Percentiles rank a stretch among this genome's conserved stretches.
phyloP scores from a whole-genome alignment of 2,797 vertebrate genomes.

The Sebastes matsubarae region DNA sequence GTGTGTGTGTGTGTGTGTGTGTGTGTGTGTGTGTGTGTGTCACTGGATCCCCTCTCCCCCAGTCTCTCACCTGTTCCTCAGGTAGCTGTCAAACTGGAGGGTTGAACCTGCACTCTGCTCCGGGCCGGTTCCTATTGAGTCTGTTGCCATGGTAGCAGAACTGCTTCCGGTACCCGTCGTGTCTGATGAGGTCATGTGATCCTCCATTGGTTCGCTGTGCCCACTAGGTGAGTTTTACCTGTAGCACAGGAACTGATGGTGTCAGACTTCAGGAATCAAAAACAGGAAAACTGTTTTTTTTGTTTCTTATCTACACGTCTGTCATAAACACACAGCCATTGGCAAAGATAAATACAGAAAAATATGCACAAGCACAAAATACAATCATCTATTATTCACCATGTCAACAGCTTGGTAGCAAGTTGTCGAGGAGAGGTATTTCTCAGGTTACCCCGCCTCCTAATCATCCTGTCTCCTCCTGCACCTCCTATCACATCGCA shows the following conservation, averaged over 20 bases:
- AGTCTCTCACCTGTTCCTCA: conserved; percentile 81
- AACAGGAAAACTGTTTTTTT: neutral
- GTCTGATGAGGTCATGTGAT: conserved; percentile 45
- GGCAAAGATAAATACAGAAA: neutral
- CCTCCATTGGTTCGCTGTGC: conserved; percentile 16
- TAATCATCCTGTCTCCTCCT: conserved; percentile 9
- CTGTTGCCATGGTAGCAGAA: conserved; percentile 39
- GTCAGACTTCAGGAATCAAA: conserved; percentile 9
- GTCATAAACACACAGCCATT: neutral
- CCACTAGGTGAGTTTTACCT: conserved; percentile 26
- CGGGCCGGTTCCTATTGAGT: conserved; percentile 26
- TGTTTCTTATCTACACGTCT: conserved; percentile 56
- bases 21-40: conserved; percentile 42
- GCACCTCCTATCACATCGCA: neutral
- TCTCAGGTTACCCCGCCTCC: conserved; percentile 73
- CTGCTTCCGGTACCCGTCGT: conserved; percentile 16
- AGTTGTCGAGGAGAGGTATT: conserved; percentile 30
- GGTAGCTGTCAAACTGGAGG: conserved; percentile 55
- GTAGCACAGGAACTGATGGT: neutral
- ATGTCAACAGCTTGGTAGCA: conserved; percentile 75
- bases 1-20: conserved; percentile 45
- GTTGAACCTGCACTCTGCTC: conserved; percentile 63
- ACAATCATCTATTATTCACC: conserved; percentile 76
- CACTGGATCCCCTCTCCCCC: conserved; percentile 60
- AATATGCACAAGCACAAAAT: conserved; percentile 39